Conservation (phyloP, 2,113 vertebrate genomes). For the Herpailurus yagouaroundi region DNA sequence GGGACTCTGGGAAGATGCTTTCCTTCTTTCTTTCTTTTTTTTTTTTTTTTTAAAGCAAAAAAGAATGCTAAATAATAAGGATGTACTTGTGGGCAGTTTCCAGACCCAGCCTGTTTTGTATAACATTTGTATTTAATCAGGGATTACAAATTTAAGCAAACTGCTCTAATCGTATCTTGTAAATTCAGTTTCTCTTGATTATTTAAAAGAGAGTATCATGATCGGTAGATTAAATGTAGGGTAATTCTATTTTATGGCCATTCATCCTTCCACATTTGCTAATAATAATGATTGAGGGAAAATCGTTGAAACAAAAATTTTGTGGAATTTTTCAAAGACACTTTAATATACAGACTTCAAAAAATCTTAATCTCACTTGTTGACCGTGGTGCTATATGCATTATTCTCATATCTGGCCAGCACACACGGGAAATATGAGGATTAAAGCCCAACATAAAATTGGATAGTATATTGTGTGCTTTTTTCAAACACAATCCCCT, state of each 20-base stretch:
- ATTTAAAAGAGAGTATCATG: conserved; percentile 55
- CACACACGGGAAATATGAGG: neutral
- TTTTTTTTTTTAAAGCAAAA: conserved; percentile 11
- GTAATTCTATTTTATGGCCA: conserved; percentile 54
- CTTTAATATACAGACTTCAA: neutral
- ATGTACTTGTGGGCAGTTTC: conserved; percentile 43
- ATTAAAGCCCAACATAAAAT: neutral
- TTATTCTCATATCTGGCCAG: neutral
- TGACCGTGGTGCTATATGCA: neutral
- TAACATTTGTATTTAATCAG: conserved; percentile 75
- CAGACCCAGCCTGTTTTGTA: conserved; percentile 43
- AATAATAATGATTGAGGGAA: neutral
- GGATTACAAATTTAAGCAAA: conserved; percentile 61
- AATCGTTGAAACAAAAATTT: neutral
- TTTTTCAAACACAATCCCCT: neutral
- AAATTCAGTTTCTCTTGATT: conserved; percentile 68
- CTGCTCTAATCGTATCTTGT: conserved; percentile 62
- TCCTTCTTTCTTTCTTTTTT: neutral
- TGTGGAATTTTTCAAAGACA: conserved; percentile 22
- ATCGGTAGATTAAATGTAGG: conserved; percentile 48
- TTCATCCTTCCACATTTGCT: conserved; percentile 44
- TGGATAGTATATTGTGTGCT: neutral
- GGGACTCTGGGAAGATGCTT: neutral
- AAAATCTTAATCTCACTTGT: neutral
- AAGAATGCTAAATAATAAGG: conserved; percentile 47